phyloP scores from a whole-genome alignment of 1,140 invertebrate species.

The Hyles euphorbiae region DNA sequence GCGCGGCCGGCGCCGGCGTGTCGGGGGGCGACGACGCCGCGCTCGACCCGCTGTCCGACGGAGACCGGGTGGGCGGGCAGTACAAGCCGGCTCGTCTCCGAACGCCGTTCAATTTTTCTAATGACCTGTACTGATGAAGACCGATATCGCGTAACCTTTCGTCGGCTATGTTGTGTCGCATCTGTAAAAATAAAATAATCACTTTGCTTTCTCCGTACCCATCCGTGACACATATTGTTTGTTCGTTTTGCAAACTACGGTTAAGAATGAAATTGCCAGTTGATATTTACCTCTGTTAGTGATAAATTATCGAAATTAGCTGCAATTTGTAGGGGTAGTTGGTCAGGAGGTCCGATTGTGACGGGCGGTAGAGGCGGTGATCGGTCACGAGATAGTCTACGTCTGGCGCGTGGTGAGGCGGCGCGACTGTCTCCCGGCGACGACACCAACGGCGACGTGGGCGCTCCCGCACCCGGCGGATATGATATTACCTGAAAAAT shows the following conservation, averaged over 20 bases:
- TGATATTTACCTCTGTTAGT: conserved; percentile 43
- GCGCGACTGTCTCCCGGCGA: conserved; percentile 78
- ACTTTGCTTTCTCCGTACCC: no score
- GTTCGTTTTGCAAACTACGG: no score
- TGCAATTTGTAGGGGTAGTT: conserved; percentile 56
- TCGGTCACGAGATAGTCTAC: conserved; percentile 73
- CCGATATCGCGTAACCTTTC: conserved; percentile 62
- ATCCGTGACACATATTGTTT: no score
- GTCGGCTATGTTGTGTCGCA: conserved; percentile 67
- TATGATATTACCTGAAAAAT: conserved; percentile 53
- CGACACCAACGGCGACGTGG: conserved; percentile 77
- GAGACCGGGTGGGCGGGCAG: conserved; percentile 56
- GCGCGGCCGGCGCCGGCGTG: conserved; percentile 56
- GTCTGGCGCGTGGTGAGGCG: conserved; percentile 74
- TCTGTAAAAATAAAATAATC: conserved; percentile 49
- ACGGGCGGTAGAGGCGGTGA: conserved; percentile 58
- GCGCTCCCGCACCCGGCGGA: conserved; percentile 47
- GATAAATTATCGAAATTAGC: conserved; percentile 55
- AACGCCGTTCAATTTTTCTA: conserved; percentile 75
- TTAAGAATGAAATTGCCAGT: neutral
- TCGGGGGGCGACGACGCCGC: conserved; percentile 79
- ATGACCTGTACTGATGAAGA: conserved; percentile 75
- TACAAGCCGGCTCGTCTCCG: conserved; percentile 62
- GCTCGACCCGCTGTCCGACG: conserved; percentile 78
- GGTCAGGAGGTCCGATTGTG: conserved; percentile 49